phyloP scores from a whole-genome alignment of 2,113 vertebrate genomes.

The Rhegmatorhina hoffmannsi region DNA sequence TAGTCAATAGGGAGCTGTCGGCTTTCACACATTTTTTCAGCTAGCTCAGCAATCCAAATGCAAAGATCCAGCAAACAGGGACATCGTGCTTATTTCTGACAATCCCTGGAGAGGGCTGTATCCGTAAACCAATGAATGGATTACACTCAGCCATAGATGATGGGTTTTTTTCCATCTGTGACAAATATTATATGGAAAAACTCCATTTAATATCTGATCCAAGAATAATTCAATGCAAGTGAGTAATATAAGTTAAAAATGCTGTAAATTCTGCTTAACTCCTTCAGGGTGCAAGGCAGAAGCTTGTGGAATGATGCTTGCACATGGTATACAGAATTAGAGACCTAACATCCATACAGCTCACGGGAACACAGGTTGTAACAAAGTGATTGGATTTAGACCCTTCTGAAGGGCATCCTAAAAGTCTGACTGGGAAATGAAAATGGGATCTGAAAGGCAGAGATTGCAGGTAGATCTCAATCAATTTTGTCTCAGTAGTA shows the following conservation, averaged over 20 bases:
- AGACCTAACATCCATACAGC: neutral
- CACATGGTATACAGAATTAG: neutral
- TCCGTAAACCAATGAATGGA: constrained; percentile 51
- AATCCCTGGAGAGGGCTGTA: constrained; percentile 34
- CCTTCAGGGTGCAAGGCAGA: neutral
- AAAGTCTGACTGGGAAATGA: neutral
- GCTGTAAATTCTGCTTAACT: constrained; percentile 23
- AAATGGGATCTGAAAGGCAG: neutral
- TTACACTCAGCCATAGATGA: constrained; percentile 52
- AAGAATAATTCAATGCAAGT: constrained; percentile 57
- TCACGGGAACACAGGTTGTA: neutral
- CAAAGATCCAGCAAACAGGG: constrained; percentile 54
- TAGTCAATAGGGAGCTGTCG: constrained; percentile 57
- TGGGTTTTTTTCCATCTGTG: constrained; percentile 17
- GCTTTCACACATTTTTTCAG: constrained; percentile 68
- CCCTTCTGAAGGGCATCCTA: neutral
- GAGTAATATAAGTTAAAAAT: constrained; percentile 47
- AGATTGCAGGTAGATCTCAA: neutral
- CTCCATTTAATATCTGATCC: constrained; percentile 51
- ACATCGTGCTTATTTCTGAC: constrained; percentile 55
- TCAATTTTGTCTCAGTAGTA: neutral
- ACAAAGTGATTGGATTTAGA: neutral
- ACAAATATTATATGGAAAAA: constrained; percentile 54
- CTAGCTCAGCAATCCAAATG: constrained; percentile 69
- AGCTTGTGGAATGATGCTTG: neutral